phyloP scores from a whole-genome alignment of 2,888 invertebrate species.

The Hirtodrosophila trivittata region DNA sequence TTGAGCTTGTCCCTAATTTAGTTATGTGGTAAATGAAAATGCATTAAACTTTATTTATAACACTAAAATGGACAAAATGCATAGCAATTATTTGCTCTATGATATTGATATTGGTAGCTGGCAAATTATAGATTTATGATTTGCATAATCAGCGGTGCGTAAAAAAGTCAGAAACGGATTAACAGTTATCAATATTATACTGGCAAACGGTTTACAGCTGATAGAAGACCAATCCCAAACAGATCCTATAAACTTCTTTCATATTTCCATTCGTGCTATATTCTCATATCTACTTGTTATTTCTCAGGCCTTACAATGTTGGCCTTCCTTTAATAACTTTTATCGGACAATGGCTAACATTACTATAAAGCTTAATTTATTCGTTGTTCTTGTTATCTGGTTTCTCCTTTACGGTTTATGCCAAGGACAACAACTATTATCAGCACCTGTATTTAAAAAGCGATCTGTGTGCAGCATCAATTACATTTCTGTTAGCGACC shows the following conservation, averaged over 20 bases:
- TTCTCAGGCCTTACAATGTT: no score
- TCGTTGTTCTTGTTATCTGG: no score
- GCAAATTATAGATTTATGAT: not conserved
- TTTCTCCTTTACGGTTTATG: no score
- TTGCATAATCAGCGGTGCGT: not conserved
- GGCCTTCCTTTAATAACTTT: no score
- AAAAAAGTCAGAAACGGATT: no score
- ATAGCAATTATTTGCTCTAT: conserved; percentile 19
- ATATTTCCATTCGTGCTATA: no score
- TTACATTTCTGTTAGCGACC: conserved; percentile 46
- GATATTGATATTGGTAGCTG: not conserved
- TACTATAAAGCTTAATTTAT: no score
- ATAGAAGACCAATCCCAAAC: no score
- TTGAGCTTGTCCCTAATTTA: conserved; percentile 58
- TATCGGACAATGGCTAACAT: not conserved
- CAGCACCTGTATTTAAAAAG: conserved; percentile 36
- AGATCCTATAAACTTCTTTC: no score
- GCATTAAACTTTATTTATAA: conserved; percentile 57
- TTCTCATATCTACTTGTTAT: no score
- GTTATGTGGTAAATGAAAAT: conserved; percentile 59
- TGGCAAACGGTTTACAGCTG: no score
- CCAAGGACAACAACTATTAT: conserved; percentile 20
- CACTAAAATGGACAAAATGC: conserved; percentile 54
- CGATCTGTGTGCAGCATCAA: conserved; percentile 44
- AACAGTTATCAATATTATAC: no score